Base-by-base conservation (phyloP, 2,797 vertebrate species). In the Sorex maritimensis region DNA sequence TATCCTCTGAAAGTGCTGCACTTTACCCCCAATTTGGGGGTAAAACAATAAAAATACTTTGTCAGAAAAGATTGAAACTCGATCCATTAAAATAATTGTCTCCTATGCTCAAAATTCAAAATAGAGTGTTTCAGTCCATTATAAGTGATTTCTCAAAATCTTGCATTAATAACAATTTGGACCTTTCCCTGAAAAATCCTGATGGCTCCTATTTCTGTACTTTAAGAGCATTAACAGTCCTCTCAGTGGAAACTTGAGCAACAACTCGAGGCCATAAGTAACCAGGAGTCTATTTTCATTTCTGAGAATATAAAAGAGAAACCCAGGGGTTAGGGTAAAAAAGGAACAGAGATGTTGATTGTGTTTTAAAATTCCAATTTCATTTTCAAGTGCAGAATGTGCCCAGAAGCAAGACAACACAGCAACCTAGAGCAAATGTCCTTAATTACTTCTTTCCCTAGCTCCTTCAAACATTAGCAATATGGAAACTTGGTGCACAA, bases 291-390 rank as follows among this genome's bases (percentile, higher is more conserved):
- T 77, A 46, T 94, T 94, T 96, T 93, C 81, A 95, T 96, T 93
- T 95, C 63, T 49, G 87, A 75, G 79, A 55, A 75, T 68, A 91
- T n/a, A 14, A 95, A 93, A 96, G 68, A 95, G 81, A 97, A 92
- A 67, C 77, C 61, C 46, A 80, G 78, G 92, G 67, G 74, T 88
- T 74, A 91, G 52, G 23, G 82, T 46, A 93, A 86, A 96, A 75
- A 94, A 90, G 95, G 2, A 79, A n/a, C 44, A 86, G 80, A 87
- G 58, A 91, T 72, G 86, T 68, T 85, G 90, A 95, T 87, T 94
- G 74, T 94, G 73, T 93, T 97, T 95, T 91, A 83, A 67, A 96
- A 87, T 87, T 95, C 67, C 79, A 93, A 74, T 95, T 96, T 95
- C 82, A 92, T 94, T 94, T 96, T 93, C 72, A 88, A 95, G 92